Base-by-base conservation (phyloP, 1,140 invertebrate genomes). In the Liolophura sinensis region DNA sequence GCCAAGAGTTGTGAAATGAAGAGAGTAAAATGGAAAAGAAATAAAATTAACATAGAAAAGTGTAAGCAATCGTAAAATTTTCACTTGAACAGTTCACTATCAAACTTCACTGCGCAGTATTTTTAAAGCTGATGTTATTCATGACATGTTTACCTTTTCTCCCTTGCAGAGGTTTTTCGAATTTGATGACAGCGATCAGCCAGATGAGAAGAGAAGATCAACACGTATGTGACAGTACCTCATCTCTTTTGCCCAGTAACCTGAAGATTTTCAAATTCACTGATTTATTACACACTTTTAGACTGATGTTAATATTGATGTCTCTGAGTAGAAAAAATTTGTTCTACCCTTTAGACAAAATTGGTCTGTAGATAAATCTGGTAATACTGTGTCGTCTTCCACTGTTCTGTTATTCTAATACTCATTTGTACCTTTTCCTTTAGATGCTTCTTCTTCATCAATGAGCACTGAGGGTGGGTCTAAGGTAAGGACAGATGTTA, bases 131-230 rank as follows among this genome's bases (percentile, higher is more conserved):
- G n/a, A 16, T 31, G 57, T 5, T 59, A 59, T 27, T 31, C 31
- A 7, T 59, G 31, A 31, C 31, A 27, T 31, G n/a, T 22, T 59
- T 18, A 15, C 7, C 46, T 61, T 49, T 7, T 48, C 6, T 61
- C 15, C n/a, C 14, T 59, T 59, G 11, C 60, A 61, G 60, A 61
- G 60, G 25, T 61, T 40, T 49, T 61, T 49, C 48, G 60, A 61
- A 14, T 49, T 61, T 20, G 60, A 61, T 14, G 60, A 61, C 24
- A 58, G 25, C 15, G 31, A 58, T 58, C 56, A 58, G 22, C 40
- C 56, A 58, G 24, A 25, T 59, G 57, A 59, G 12, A 40, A 40
- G 31, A 59, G 57, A 59, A 59, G 47, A 59, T 40, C 47, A n/a
- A 59, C 27, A 40, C 27, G 57, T 59, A 59, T 40, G 25, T 56